phyloP scores from a whole-genome alignment of 2,113 vertebrate genomes.

The Callopanchax toddi region DNA sequence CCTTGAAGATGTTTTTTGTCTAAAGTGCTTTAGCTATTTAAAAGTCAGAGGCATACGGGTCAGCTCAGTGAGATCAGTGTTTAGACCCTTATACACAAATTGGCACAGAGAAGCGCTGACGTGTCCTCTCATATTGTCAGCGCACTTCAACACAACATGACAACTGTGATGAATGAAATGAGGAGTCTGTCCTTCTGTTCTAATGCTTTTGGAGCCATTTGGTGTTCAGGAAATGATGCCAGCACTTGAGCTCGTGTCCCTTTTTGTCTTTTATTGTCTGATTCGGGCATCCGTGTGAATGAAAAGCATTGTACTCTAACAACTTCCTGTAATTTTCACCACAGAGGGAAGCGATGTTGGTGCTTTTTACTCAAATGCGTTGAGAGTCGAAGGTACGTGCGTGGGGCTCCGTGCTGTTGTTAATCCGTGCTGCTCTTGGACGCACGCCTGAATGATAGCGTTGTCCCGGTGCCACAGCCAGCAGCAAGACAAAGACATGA shows the following conservation, averaged over 20 bases:
- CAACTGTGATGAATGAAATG: background rate
- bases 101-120: no score
- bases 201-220: background rate
- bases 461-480: constrained; percentile 29
- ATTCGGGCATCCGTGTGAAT: background rate
- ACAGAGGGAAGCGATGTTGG: background rate
- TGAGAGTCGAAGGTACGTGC: constrained; percentile 21
- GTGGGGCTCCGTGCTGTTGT: constrained; percentile 40
- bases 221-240: background rate
- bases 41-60: no score
- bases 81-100: background rate
- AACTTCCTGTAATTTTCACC: background rate
- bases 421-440: constrained; percentile 18
- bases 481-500: constrained; percentile 7
- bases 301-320: constrained; percentile 22
- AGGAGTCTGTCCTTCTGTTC: background rate
- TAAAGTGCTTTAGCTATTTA: no score
- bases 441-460: constrained; percentile 38
- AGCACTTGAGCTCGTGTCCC: background rate
- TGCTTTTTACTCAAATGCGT: constrained; percentile 26
- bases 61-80: background rate
- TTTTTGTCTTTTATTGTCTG: background rate
- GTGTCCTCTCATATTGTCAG: no score
- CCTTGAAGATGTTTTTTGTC: no score
- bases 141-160: background rate